Percentiles rank a stretch among this genome's conserved stretches.
phyloP scores from a whole-genome alignment of 2,888 invertebrate species.

The Oscheius myriophilus region DNA sequence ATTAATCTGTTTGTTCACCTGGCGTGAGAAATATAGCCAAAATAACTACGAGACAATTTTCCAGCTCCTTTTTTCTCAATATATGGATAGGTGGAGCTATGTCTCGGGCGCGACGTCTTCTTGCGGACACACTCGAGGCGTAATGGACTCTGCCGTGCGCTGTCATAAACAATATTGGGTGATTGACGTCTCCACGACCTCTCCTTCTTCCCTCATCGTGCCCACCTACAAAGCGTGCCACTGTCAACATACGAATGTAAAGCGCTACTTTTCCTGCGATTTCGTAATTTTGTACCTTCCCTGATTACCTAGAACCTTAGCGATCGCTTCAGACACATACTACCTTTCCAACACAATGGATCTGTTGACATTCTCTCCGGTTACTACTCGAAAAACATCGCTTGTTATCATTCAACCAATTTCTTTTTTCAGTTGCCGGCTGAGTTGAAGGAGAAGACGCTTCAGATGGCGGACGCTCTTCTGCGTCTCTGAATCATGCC shows the following conservation, averaged over 20 bases:
- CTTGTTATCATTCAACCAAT: neutral
- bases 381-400: neutral
- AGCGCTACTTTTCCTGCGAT: no score
- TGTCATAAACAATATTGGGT: slow-evolving; percentile 29
- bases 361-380: slow-evolving; percentile 3
- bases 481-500: slow-evolving; percentile 18
- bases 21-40: no score
- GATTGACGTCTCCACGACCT: slow-evolving; percentile 15
- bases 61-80: no score
- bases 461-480: slow-evolving; percentile 22
- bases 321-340: no score
- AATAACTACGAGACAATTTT: no score
- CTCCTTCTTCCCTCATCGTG: slow-evolving; percentile 4
- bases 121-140: slow-evolving; percentile 10
- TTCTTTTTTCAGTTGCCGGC: slow-evolving; percentile 5
- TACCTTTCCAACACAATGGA: slow-evolving; percentile 5
- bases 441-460: slow-evolving; percentile 8
- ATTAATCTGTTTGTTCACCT: no score
- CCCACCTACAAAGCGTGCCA: no score
- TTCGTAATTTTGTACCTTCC: no score
- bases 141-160: slow-evolving; percentile 30
- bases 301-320: no score
- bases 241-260: no score
- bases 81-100: no score
- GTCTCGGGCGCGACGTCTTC: neutral